These are phyloP conservation scores for Pseudoips prasinana DNA, from an alignment of 2,888 invertebrate species.

Conservation along the genomic window DNA sequence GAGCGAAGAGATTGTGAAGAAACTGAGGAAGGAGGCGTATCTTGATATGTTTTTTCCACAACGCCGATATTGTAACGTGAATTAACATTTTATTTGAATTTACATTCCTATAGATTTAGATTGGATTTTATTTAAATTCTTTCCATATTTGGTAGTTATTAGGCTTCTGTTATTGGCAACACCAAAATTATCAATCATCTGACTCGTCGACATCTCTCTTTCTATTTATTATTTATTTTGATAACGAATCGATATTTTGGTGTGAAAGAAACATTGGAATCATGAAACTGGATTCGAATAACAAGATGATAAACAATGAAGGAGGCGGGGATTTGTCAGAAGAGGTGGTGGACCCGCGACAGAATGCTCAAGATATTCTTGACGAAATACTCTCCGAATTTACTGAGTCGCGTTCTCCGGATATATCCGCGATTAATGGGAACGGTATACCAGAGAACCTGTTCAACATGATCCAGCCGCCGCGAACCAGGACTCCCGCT, in stretches of 20 bases:
- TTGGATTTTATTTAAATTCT: too few species aligned
- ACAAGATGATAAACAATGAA: constrained; percentile 73
- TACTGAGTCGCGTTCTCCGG: constrained; percentile 64
- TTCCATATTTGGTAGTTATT: constrained; percentile 17
- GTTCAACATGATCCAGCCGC: constrained; percentile 70
- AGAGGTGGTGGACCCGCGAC: constrained; percentile 68
- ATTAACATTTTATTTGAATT: constrained; percentile 7
- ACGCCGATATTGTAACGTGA: constrained; percentile 56
- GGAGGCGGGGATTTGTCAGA: constrained; percentile 68
- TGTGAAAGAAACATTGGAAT: constrained; percentile 29
- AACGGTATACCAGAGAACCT: constrained; percentile 64
- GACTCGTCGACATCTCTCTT: constrained; percentile 45
- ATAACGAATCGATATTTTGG: constrained; percentile 51
- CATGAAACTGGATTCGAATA: constrained; percentile 79
- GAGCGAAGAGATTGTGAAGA: constrained; percentile 69
- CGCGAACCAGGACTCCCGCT: constrained; percentile 70
- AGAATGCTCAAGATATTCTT: constrained; percentile 75
- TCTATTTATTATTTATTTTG: constrained; percentile 66
- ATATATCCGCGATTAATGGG: constrained; percentile 49
- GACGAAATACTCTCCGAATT: constrained; percentile 77
- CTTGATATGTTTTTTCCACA: constrained; percentile 73
- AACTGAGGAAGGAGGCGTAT: constrained; percentile 73
- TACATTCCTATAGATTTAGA: constrained; percentile 1
- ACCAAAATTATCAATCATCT: constrained; percentile 61
- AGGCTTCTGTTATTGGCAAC: constrained; percentile 39